Evolutionary conservation across 2,888 invertebrate species (phyloP).

Genomic region (Lithodes maja): DNA sequence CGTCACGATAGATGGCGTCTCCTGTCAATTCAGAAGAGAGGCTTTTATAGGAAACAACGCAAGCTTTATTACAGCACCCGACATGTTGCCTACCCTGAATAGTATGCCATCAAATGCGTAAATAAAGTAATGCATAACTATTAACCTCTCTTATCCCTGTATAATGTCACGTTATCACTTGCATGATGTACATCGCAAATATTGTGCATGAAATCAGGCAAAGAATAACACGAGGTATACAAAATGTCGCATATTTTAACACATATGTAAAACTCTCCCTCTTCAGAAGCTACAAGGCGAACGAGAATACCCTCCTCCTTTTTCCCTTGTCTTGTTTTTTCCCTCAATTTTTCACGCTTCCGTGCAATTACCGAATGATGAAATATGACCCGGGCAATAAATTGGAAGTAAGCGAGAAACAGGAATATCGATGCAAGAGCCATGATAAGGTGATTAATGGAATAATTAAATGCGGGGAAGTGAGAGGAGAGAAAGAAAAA

Average conservation of each 20-base stretch:
- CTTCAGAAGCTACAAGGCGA: background rate
- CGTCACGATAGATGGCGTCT: background rate
- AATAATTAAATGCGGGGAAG: background rate
- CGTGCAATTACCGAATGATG: background rate
- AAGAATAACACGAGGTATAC: no score
- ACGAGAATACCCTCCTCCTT: background rate
- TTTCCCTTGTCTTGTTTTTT: background rate
- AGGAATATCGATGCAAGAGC: background rate
- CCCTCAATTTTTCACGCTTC: background rate
- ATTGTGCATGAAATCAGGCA: no score
- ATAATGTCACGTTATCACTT: no score
- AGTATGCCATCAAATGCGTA: no score
- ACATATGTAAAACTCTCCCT: background rate
- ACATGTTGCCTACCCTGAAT: no score
- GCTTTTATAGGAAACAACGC: no score
- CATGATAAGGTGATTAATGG: constrained; percentile 1
- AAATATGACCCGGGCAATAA: background rate
- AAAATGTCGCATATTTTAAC: no score
- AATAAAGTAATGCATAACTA: no score
- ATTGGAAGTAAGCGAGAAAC: background rate
- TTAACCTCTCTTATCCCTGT: no score
- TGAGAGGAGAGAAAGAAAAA: background rate
- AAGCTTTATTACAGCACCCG: no score
- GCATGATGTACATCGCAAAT: no score
- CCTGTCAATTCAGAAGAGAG: background rate